Conservation (phyloP, 2,113 vertebrate genomes). For the Phyllostomus hastatus region DNA sequence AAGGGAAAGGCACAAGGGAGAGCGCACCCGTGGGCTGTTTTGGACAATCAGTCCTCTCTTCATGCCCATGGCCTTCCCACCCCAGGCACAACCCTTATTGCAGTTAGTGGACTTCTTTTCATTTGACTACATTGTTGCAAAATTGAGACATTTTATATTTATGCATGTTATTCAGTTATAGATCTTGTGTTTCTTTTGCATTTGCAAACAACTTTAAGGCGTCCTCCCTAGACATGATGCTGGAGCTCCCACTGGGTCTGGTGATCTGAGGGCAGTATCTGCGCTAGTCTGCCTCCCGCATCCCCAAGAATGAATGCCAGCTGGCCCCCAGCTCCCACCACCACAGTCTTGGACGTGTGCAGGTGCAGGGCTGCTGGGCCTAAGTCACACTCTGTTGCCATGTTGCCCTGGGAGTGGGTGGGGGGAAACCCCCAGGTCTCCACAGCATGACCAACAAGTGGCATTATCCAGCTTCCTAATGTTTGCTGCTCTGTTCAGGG, state of each 20-base stretch:
- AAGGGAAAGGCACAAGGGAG: not conserved
- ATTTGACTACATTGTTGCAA: not conserved
- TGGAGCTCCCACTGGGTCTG: not conserved
- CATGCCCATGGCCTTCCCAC: accelerated
- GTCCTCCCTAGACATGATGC: accelerated
- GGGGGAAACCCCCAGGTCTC: not conserved
- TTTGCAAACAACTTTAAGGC: not conserved
- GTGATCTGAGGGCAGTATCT: not conserved
- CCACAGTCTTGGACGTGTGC: not conserved
- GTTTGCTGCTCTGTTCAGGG: not conserved
- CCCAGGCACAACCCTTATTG: not conserved
- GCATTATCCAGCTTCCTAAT: not conserved
- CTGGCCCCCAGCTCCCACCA: not conserved
- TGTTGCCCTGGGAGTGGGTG: not conserved
- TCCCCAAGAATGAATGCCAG: not conserved
- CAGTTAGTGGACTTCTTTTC: not conserved
- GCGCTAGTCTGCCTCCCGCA: not conserved
- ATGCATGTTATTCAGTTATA: not conserved
- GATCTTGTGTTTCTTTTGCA: not conserved
- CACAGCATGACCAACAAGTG: not conserved
- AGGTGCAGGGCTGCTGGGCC: not conserved
- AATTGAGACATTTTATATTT: not conserved
- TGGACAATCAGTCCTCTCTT: not conserved
- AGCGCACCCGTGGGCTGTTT: no score
- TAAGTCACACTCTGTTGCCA: not conserved